Evolutionary conservation across 2,888 invertebrate species (phyloP), one percentile per base, ranked within the genome.

Genomic region (Ichneumon xanthorius): DNA sequence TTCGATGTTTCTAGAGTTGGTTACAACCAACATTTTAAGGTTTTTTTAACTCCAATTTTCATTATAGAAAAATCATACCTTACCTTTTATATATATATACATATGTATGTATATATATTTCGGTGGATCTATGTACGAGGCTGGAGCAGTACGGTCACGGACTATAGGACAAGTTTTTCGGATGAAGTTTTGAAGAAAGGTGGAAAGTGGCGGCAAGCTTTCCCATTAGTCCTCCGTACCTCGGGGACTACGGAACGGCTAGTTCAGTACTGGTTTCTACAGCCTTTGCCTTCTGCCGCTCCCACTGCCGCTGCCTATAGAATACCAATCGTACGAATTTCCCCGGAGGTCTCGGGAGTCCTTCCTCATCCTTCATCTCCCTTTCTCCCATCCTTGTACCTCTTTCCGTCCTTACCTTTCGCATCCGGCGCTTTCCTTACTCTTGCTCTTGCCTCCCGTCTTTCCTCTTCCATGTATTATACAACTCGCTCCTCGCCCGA

Each of bases 251-350:
- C 50, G 40, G 22, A 50, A 14, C 63, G 16, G 22, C 22, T 16
- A 37, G 16, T 14, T 61, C 16, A 30, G 22, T 45, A 55, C 26
- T 19, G 40, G 53, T 79, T 71, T 30, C 72, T 30, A 55, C 72
- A 30, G 81, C 81, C 72, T 68, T 63, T 67, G 26, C 80, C 80
- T 53, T 72, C 30, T 50, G 78, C 70, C 58, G 22, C 53, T 70
- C 45, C 70, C 72, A 19, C 45, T 70, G 61, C 65, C 65, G 82
- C 70, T 84, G 82, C 86, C 80, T 82, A 82, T 84, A 86, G 90
- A 88, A 90, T 90, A 88, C 89, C 90, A 90, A 90, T 90, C 89
- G 90, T 84, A 88, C 89, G 89, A 90, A 91, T 91, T 91, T 91
- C 91, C 90, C 90, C 55, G 87, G 87, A 89, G 88, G 72, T 79